A percentile compares a stretch with the other conserved stretches of the same genome.
These are phyloP conservation scores for Epizoanthus fatuus DNA, from an alignment of 92 coral and sea anemone species.

Conservation along the genomic window DNA sequence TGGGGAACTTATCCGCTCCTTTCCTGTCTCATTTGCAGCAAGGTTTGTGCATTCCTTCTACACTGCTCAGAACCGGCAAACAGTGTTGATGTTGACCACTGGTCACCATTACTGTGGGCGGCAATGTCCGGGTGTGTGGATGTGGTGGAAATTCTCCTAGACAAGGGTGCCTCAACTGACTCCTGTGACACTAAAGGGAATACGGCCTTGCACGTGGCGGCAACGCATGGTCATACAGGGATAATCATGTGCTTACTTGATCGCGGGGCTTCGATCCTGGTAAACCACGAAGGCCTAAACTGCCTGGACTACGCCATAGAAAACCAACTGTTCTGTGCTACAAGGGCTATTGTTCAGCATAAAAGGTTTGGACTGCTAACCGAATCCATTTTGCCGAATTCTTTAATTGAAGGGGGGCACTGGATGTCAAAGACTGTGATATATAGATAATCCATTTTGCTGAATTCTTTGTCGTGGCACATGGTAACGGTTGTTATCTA, in stretches of 20 bases:
- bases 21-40: not conserved
- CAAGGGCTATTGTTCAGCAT: conserved; percentile 60
- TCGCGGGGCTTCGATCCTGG: conserved; percentile 35
- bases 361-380: conserved; percentile 46
- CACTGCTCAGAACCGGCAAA: conserved; percentile 1
- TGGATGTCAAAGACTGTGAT: not conserved
- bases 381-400: not conserved
- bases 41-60: not conserved
- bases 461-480: no score
- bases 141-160: conserved; percentile 45
- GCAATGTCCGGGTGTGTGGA: conserved; percentile 34
- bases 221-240: conserved; percentile 60
- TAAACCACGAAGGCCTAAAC: conserved; percentile 47
- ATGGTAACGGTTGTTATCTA: no score
- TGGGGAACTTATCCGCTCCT: not conserved
- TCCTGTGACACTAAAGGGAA: conserved; percentile 61
- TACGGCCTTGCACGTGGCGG: conserved; percentile 80
- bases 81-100: conserved; percentile 3
- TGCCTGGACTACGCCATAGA: conserved; percentile 79
- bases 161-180: conserved; percentile 74
- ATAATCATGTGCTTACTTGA: conserved; percentile 66
- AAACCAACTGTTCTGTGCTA: conserved; percentile 42
- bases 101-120: conserved; percentile 30
- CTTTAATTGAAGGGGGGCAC: not conserved
- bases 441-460: not conserved